These are phyloP conservation scores for Lophius americanus DNA, from an alignment of 2,797 vertebrate genomes.

Conservation along the genomic window DNA sequence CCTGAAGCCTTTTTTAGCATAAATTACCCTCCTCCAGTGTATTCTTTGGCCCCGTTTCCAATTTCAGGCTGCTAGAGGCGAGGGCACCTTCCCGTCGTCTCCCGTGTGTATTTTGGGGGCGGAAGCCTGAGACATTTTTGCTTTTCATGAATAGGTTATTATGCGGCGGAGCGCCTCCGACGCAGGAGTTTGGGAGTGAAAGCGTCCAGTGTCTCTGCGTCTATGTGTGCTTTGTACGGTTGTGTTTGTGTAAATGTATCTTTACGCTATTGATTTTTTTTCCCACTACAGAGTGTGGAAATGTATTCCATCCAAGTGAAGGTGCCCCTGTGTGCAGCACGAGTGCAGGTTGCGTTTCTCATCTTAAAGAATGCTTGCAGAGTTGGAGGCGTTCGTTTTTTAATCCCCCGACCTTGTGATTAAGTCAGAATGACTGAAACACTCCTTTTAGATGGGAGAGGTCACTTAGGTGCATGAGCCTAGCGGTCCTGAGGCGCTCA, in stretches of 20 bases:
- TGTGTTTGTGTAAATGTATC: constrained; percentile 57
- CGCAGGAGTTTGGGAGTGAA: constrained; percentile 62
- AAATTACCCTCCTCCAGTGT: constrained; percentile 28
- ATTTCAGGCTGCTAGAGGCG: constrained; percentile 63
- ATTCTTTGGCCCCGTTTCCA: constrained; percentile 65
- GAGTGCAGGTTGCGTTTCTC: constrained; percentile 3
- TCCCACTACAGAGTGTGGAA: constrained; percentile 53
- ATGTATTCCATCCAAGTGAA: constrained; percentile 59
- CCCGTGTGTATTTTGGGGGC: constrained; percentile 74
- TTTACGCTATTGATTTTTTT: constrained; percentile 62
- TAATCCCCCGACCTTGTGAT: constrained; percentile 1
- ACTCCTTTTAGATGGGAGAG: neutral
- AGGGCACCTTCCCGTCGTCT: constrained; percentile 63
- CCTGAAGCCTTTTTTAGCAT: constrained; percentile 27
- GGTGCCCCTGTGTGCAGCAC: constrained; percentile 62
- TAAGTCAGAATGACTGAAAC: constrained; percentile 13
- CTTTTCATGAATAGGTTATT: constrained; percentile 80
- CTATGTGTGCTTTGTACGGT: constrained; percentile 73
- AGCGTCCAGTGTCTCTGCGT: constrained; percentile 75
- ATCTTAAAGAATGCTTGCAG: constrained; percentile 1
- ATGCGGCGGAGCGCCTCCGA: constrained; percentile 60
- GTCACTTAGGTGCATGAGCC: neutral
- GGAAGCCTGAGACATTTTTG: constrained; percentile 71
- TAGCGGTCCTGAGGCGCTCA: neutral
- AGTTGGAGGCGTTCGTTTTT: neutral